Evolutionary conservation across 2,888 invertebrate species (phyloP), one percentile per base, ranked within the genome.

Genomic region (Leptopterna dolabrata): DNA sequence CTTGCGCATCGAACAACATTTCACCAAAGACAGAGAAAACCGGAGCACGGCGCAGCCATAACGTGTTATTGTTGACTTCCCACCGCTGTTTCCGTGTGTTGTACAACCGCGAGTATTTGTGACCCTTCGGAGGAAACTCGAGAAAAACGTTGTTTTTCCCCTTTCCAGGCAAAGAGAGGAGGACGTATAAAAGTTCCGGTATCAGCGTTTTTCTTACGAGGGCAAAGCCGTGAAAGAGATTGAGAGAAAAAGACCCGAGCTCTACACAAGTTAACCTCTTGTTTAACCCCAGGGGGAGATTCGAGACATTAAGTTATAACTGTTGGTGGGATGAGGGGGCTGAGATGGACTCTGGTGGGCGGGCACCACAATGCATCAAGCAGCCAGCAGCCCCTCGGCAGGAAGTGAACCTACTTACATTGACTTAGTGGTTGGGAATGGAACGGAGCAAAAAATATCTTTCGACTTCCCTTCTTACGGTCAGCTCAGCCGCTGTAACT

Each of bases 211-310:
- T 83, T 73, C 73, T 47, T 83, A 36, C 41, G 41, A 36, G n/a
- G 70, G 41, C 30, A 63, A 36, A n/a, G 24, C 63, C 19, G 63
- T 36, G 83, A 71, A 43, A 19, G 83, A 81, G 81, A 55, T 55
- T 47, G 51, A 55, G 47, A 51, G 81, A 51, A 81, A 55, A 81
- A 47, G 81, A 51, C 63, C 30, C 71, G 63, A 70, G 27, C 36
- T 27, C 51, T 83, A 71, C 70, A 83, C 70, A 63, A 83, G 83
- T 83, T 83, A 83, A 83, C 83, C 83, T 83, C 83, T 83, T 83
- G 83, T 83, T 83, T 83, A 83, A 83, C 83, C 83, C 83, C 71
- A 70, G 43, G 71, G 83, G 63, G 71, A 83, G 83, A 41, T 43
- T 24, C 63, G 29, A 63, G 83, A 43, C 83, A 83, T 83, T 83